Base-by-base conservation (phyloP, 2,888 invertebrate species). In the Ommatoiulus sabulosus region DNA sequence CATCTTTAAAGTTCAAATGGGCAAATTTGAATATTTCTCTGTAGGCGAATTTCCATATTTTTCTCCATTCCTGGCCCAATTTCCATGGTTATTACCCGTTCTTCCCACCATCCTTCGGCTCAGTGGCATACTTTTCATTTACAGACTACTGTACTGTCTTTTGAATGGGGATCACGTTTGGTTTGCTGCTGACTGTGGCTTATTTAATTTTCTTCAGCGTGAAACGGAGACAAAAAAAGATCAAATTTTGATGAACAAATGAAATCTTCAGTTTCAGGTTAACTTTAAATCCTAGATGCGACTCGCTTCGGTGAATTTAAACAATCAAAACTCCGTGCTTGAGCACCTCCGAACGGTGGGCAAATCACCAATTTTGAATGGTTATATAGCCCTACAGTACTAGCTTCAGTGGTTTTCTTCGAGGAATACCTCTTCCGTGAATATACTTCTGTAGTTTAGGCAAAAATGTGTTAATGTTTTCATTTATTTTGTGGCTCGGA, bases 221-320 rank as follows among this genome's bases (percentile, higher is more conserved):
- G 72, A 72, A 72, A 72, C 72, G 72, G 72, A 72, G 72, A 72
- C 72, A 72, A 72, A 72, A 72, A 24, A 20, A 72, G 72, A 72
- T 72, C 72, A 72, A 72, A 72, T 72, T 72, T 72, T 72, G 72
- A 72, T 72, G 72, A 72, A 72, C 72, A 72, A 72, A 72, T 72
- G 72, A 72, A 72, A 72, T 72, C 72, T 72, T 72, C 72, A 72
- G 72, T 72, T 72, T 72, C 72, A 24, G 72, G 72, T 72, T 72
- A 72, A 72, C 24, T 72, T 72, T 72, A 72, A 72, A 72, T 72
- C 72, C 72, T 24, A 72, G 72, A 72, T 72, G 72, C 72, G 72
- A 72, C 72, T 72, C 24, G 72, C 72, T 72, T 72, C 72, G 72
- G 24, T 24, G 72, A 72, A 24, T 72, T 72, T 24, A 8, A 24